Evolutionary conservation across 2,888 invertebrate species (phyloP), one percentile per base, ranked within the genome.

Genomic region (Hyposoter dolosus): DNA sequence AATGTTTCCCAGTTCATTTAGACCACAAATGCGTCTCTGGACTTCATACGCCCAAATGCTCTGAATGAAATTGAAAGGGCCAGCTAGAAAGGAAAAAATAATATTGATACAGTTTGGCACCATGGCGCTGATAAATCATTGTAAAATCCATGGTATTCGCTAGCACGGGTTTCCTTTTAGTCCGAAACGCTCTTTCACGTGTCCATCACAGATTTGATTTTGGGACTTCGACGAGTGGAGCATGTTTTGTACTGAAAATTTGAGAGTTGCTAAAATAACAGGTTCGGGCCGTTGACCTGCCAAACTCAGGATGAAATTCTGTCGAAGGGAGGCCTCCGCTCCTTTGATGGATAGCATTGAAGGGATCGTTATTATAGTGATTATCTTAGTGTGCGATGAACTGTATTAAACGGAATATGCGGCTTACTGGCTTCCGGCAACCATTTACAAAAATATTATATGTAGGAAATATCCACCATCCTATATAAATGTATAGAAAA

Each of bases 281-380:
- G 23, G 83, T 74, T 79, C 19, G 35, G 35, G 79, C 47, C 50
- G 68, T 83, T 71, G 79, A 75, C 79, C 63, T 71, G 79, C 56
- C 83, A 68, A 63, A 63, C 43, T 63, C 83, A 75, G 83, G 45
- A 69, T 56, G 45, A 82, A 56, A 63, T 75, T 28, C 69, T 78
- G 68, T 83, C 83, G 63, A 79, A 83, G 83, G 60, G 28, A 28
- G 60, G 60, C 15, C 60, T 28, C 6, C 15, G 60, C 60, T 60
- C 28, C 65, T 76, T 56, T 81, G 71, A 81, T 76, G 71, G 71
- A 80, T 84, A 80, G 79, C 65, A 53, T 71, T 50, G 56, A 76
- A 71, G 71, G 60, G 71, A 63, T 53, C 47, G 35, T 76, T 77
- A 77, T 68, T 77, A 66, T 68, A 53, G 69, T 71, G 50, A 43